phyloP scores from a whole-genome alignment of 37 sponge, comb jelly and placozoan genomes.

The Spongia lamella region DNA sequence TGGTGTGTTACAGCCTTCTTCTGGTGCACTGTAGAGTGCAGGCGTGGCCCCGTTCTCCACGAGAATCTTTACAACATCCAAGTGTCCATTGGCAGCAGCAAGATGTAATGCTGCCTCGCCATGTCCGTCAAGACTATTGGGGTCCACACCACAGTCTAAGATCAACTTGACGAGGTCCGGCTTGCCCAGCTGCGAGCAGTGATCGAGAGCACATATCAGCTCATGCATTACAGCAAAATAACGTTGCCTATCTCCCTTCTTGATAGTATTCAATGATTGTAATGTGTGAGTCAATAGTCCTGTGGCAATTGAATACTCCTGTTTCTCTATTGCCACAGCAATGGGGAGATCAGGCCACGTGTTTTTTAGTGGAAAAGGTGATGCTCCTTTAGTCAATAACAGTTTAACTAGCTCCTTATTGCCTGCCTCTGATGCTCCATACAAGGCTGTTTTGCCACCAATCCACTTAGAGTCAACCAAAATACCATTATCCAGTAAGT shows the following conservation, averaged over 20 bases:
- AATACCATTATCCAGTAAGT: slow-evolving; percentile 22
- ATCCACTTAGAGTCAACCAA: slow-evolving; percentile 59
- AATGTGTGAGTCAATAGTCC: slow-evolving; percentile 20
- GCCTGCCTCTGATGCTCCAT: slow-evolving; percentile 51
- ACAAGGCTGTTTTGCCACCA: slow-evolving; percentile 60
- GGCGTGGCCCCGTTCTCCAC: no score
- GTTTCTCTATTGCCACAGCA: slow-evolving; percentile 31
- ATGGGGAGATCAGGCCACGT: slow-evolving; percentile 55
- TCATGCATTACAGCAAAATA: slow-evolving; percentile 17
- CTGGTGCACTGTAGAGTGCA: background rate
- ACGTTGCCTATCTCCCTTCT: slow-evolving; percentile 41
- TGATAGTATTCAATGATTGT: slow-evolving; percentile 16
- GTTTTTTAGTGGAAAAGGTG: slow-evolving; percentile 38
- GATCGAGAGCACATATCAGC: slow-evolving; percentile 42
- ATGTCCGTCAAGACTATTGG: slow-evolving; percentile 18
- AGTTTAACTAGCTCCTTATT: slow-evolving; percentile 38
- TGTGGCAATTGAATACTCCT: slow-evolving; percentile 22
- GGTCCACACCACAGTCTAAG: slow-evolving; percentile 17
- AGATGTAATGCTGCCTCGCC: background rate
- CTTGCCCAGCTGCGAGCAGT: slow-evolving; percentile 33
- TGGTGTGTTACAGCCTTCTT: slow-evolving; percentile 52
- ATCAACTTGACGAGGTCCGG: slow-evolving; percentile 39
- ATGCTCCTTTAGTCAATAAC: slow-evolving; percentile 51
- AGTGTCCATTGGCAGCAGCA: no score
- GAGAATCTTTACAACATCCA: no score